A percentile compares a stretch with the other conserved stretches of the same genome.
These are phyloP conservation scores for Pelecanoides urinatrix DNA, from an alignment of 2,113 vertebrate species.

Conservation along the genomic window DNA sequence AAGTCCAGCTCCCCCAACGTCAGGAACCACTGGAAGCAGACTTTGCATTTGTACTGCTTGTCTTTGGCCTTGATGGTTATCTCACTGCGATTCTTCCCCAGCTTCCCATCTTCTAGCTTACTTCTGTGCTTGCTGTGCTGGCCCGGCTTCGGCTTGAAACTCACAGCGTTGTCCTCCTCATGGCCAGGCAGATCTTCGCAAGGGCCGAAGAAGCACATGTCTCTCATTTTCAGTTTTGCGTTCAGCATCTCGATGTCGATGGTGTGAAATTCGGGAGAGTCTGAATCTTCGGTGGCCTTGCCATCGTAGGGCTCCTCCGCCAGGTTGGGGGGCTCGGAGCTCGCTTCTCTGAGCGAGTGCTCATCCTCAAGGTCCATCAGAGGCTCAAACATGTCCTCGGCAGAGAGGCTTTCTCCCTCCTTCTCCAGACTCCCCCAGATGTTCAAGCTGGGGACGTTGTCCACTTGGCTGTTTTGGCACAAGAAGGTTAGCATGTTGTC, in stretches of 20 bases:
- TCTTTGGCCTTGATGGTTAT: conserved; percentile 79
- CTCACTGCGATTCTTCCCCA: conserved; percentile 68
- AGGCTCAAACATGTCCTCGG: conserved; percentile 56
- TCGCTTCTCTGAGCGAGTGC: background rate
- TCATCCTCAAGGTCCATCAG: conserved; percentile 65
- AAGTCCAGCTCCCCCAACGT: conserved; percentile 91
- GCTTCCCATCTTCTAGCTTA: conserved; percentile 57
- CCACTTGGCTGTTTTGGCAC: conserved; percentile 60
- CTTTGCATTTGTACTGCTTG: conserved; percentile 93
- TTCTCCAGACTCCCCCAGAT: conserved; percentile 72
- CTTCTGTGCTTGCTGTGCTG: conserved; percentile 65
- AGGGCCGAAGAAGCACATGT: conserved; percentile 77
- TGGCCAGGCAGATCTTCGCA: conserved; percentile 66
- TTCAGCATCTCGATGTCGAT: conserved; percentile 80
- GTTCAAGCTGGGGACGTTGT: conserved; percentile 60
- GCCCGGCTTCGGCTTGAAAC: background rate
- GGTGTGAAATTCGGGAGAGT: conserved; percentile 65
- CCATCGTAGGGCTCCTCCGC: conserved; percentile 21
- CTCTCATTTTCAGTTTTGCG: conserved; percentile 79
- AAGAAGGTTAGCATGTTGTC: conserved; percentile 55
- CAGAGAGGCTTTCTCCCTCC: conserved; percentile 25
- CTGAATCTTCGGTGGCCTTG: background rate
- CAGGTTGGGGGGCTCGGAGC: conserved; percentile 59
- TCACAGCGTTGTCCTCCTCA: background rate
- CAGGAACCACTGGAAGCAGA: conserved; percentile 95